phyloP scores from a whole-genome alignment of 2,888 invertebrate genomes.

The Apoderus coryli region DNA sequence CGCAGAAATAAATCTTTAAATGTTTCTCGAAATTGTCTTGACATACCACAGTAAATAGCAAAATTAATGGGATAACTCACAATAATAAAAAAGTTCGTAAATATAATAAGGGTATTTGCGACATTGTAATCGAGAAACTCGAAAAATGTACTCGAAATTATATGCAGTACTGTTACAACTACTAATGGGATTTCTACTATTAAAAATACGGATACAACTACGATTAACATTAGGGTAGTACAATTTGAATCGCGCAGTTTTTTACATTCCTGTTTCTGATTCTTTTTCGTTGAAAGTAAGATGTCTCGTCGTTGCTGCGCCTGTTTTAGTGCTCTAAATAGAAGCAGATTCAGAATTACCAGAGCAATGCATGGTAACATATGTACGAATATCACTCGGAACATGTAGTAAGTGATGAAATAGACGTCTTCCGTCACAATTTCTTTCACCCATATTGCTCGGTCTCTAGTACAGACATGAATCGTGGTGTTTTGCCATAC shows the following conservation, averaged over 20 bases:
- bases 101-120: conserved; percentile 61
- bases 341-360: conserved; percentile 73
- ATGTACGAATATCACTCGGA: conserved; percentile 85
- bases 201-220: conserved; percentile 72
- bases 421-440: conserved; percentile 58
- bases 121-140: conserved; percentile 62
- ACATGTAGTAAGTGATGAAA: conserved; percentile 69
- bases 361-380: conserved; percentile 77
- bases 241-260: conserved; percentile 67
- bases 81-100: conserved; percentile 84
- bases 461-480: conserved; percentile 47
- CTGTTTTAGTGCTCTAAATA: conserved; percentile 72
- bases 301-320: conserved; percentile 46
- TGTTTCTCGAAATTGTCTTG: conserved; percentile 82
- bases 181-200: conserved; percentile 73
- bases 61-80: conserved; percentile 88
- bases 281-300: conserved; percentile 28
- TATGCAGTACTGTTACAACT: conserved; percentile 69
- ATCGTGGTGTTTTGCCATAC: conserved; percentile 56
- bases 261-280: conserved; percentile 60
- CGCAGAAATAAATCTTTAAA: conserved; percentile 73
- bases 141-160: conserved; percentile 55
- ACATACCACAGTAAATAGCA: conserved; percentile 94
- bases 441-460: conserved; percentile 55
- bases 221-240: conserved; percentile 77